These are phyloP conservation scores for Apeltes quadracus DNA, from an alignment of 2,113 vertebrate genomes.

Conservation along the genomic window DNA sequence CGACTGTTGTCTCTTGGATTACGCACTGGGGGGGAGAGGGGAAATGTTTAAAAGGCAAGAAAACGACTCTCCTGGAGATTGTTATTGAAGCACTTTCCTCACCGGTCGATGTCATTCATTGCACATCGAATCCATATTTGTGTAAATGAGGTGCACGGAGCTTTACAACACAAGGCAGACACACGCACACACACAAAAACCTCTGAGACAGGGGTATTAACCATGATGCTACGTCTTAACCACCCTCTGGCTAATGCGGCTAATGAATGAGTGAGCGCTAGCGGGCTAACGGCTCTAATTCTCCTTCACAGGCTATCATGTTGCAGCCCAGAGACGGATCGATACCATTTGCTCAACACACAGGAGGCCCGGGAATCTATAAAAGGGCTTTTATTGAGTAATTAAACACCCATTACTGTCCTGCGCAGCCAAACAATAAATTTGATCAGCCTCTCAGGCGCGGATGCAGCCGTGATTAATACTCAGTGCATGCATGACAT, in stretches of 20 bases:
- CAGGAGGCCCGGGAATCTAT: conserved; percentile 94
- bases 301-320: conserved; percentile 94
- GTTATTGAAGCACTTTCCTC: conserved; percentile 41
- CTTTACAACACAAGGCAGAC: conserved; percentile 58
- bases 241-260: conserved; percentile 70
- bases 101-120: conserved; percentile 48
- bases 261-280: conserved; percentile 79
- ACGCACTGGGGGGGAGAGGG: background rate
- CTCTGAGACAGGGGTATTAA: conserved; percentile 56
- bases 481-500: conserved; percentile 86
- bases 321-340: conserved; percentile 93
- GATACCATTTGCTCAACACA: conserved; percentile 95
- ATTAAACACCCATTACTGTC: conserved; percentile 99
- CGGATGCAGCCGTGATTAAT: conserved; percentile 92
- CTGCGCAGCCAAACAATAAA: conserved; percentile 94
- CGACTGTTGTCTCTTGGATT: conserved; percentile 49
- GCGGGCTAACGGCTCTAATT: conserved; percentile 87
- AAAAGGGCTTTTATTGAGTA: conserved; percentile 98
- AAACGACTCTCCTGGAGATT: conserved; percentile 38
- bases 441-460: conserved; percentile 92
- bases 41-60: conserved; percentile 11
- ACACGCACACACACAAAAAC: conserved; percentile 20
- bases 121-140: conserved; percentile 65
- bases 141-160: conserved; percentile 50
- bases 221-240: conserved; percentile 61